Evolutionary conservation across 2,888 invertebrate species (phyloP), one percentile per base, ranked within the genome.

Genomic region (Hanleya hanleyi): DNA sequence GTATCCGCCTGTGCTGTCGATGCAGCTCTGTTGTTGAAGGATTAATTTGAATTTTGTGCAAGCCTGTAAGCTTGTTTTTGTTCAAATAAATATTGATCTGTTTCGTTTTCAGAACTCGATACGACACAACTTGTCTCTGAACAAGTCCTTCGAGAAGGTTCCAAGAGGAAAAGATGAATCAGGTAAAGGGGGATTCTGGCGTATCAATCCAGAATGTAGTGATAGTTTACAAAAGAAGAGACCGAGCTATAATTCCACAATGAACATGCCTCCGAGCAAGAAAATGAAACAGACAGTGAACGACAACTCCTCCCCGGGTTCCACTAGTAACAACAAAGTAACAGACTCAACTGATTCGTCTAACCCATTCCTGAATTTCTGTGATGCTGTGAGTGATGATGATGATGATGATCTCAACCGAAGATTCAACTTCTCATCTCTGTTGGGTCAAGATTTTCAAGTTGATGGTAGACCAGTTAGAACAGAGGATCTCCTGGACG

Each of bases 101-200:
- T 68, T 71, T 35, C 72, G n/a, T 77, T 93, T 93, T 62, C 93
- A 97, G 96, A 97, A 97, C 88, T 97, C 97, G 1, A 97, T 97
- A 82, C 93, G 97, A 32, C 97, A 97, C 92, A 97, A 97, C 87
- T 91, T 97, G 62, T 97, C 96, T 0, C 91, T 97, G 74, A 97
- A 97, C 92, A 96, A 96, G 91, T 96, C 96, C 85, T 97, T 97
- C 91, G 95, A 97, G 61, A 97, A 97, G 92, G 94, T 81, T 94
- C 96, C 90, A 0, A 81, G 90, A 5, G 76, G 89, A 22, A 90
- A 90, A 77, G 89, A 89, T 71, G 96, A 97, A 88, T 96, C 96
- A 0, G 90, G 90, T 0, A 97, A 97, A 90, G 97, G 97, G 0
- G 97, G 97, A 0, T 97, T 97, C 89, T 97, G 97, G 97, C 94